These are phyloP conservation scores for Aphaenogaster ashmeadi DNA, from an alignment of 1,140 invertebrate species.

Conservation along the genomic window DNA sequence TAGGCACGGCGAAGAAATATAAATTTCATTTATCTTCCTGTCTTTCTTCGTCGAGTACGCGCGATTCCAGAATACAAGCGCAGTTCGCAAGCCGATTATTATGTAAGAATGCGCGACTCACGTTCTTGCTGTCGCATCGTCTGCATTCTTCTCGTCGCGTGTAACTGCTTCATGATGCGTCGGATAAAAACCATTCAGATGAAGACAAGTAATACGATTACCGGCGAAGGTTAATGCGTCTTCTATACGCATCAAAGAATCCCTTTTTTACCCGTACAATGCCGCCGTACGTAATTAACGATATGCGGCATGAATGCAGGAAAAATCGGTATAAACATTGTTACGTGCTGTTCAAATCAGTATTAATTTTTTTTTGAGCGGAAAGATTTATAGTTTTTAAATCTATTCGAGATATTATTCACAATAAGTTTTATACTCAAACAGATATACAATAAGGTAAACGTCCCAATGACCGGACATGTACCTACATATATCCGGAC, in stretches of 20 bases:
- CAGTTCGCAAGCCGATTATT: slow-evolving; percentile 63
- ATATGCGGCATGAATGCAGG: not conserved
- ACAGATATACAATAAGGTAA: not conserved
- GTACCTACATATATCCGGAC: no score
- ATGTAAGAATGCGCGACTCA: slow-evolving; percentile 64
- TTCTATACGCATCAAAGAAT: not conserved
- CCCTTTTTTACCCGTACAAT: not conserved
- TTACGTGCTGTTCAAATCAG: not conserved
- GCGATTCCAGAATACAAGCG: not conserved
- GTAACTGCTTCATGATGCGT: slow-evolving; percentile 42
- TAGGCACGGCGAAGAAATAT: not conserved
- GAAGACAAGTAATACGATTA: slow-evolving; percentile 62
- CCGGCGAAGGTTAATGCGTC: slow-evolving; percentile 63
- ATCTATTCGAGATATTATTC: slow-evolving; percentile 15
- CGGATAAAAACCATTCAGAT: slow-evolving; percentile 61
- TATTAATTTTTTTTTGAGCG: not conserved
- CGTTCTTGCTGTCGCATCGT: slow-evolving; percentile 49
- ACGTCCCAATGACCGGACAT: no score
- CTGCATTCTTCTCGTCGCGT: slow-evolving; percentile 72
- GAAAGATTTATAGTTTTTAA: not conserved
- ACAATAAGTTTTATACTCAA: not conserved
- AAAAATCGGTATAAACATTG: slow-evolving; percentile 13
- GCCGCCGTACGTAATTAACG: not conserved
- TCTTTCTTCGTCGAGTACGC: not conserved
- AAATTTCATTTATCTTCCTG: slow-evolving; percentile 38